These are phyloP conservation scores for Thunnus maccoyii DNA, from an alignment of 2,113 vertebrate species.

Conservation along the genomic window DNA sequence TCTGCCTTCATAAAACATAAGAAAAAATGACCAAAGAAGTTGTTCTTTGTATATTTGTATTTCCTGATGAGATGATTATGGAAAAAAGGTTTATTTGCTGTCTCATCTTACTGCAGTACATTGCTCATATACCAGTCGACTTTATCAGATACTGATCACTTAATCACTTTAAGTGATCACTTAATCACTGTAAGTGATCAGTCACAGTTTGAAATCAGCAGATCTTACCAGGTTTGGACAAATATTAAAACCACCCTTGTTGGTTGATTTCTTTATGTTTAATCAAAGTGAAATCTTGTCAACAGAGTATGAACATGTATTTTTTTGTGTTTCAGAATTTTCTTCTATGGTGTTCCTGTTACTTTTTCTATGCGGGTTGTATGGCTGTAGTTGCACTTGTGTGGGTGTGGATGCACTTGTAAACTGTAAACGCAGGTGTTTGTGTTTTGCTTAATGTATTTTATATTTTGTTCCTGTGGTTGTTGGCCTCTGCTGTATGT, in stretches of 20 bases:
- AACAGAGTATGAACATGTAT: not conserved
- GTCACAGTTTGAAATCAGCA: not conserved
- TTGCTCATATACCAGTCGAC: not conserved
- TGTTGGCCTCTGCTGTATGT: constrained; percentile 27
- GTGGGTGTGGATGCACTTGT: not conserved
- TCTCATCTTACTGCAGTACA: not conserved
- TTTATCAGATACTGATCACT: not conserved
- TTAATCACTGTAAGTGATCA: not conserved
- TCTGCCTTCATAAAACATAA: constrained; percentile 49
- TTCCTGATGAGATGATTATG: constrained; percentile 5
- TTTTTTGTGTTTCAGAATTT: not conserved
- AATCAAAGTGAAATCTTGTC: not conserved
- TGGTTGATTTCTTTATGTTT: not conserved
- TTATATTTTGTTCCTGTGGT: constrained; percentile 7
- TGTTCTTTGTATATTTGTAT: constrained; percentile 31
- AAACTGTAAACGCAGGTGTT: not conserved
- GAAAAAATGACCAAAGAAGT: constrained; percentile 53
- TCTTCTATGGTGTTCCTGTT: too few relatives aligned
- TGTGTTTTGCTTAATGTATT: not conserved
- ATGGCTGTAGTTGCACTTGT: not conserved
- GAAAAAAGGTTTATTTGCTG: not conserved
- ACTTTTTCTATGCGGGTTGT: too few relatives aligned
- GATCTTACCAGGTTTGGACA: not conserved
- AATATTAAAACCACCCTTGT: not conserved
- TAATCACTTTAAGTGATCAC: not conserved